A percentile compares a stretch with the other conserved stretches of the same genome.
Evolutionary conservation across 2,113 vertebrate species (phyloP).

Genomic region (Dendrocopos noguchii): DNA sequence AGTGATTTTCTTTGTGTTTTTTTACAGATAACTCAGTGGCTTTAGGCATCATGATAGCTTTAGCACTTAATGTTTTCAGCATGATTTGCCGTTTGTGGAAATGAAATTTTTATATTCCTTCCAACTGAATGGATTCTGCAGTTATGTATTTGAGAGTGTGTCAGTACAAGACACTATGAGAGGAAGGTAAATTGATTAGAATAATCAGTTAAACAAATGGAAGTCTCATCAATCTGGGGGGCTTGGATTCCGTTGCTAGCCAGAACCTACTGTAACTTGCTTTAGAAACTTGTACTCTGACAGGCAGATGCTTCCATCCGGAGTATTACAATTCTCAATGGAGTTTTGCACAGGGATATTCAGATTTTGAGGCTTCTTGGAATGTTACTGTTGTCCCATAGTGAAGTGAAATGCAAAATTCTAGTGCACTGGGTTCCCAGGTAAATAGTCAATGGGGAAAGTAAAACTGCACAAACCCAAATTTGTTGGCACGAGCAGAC

Average conservation of each 20-base stretch:
- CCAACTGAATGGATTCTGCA: conserved; percentile 63
- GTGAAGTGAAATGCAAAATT: not conserved
- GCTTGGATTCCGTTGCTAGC: not conserved
- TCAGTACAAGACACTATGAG: conserved; percentile 38
- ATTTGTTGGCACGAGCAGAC: not conserved
- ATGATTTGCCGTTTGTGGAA: conserved; percentile 56
- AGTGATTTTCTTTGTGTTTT: not conserved
- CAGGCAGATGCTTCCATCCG: not conserved
- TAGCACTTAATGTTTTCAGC: conserved; percentile 61
- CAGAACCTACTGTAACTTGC: not conserved
- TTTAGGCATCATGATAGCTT: conserved; percentile 61
- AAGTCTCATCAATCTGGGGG: not conserved
- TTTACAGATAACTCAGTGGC: conserved; percentile 12
- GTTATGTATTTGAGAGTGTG: not conserved
- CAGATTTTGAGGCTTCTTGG: not conserved
- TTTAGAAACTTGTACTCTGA: not conserved
- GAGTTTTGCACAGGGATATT: not conserved
- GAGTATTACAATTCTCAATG: not conserved
- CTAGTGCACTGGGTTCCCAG: not conserved
- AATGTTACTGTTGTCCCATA: accelerated
- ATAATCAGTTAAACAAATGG: conserved; percentile 33
- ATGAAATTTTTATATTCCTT: conserved; percentile 67
- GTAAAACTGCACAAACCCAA: not conserved
- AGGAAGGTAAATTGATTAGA: conserved; percentile 21
- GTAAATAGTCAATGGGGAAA: not conserved